Percentiles rank a stretch among this genome's conserved stretches.
phyloP scores from a whole-genome alignment of 2,797 vertebrate genomes.

The Enteromius anoplus region DNA sequence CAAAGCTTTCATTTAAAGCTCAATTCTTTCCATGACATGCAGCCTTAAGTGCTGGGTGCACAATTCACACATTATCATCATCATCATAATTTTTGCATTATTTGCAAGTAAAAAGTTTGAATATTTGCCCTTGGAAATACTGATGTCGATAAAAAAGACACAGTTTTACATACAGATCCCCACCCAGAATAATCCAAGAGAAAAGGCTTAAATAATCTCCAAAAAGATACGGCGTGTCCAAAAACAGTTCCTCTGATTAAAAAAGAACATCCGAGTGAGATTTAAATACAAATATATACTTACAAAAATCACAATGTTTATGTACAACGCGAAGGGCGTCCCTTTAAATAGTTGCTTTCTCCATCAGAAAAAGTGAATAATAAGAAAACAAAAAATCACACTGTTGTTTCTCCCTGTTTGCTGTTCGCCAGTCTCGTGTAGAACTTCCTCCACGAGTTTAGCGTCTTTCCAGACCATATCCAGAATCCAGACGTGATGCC shows the following conservation, averaged over 20 bases:
- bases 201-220: constrained; percentile 39
- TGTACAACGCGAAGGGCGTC: constrained; percentile 79
- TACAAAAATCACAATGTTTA: constrained; percentile 86
- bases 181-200: constrained; percentile 22
- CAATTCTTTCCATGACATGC: background rate
- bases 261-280: constrained; percentile 49
- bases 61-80: constrained; percentile 6
- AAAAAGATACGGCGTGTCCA: background rate
- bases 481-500: constrained; percentile 97
- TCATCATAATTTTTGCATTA: background rate
- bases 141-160: background rate
- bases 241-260: constrained; percentile 23
- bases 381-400: constrained; percentile 71
- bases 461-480: constrained; percentile 98
- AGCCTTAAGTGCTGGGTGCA: constrained; percentile 11
- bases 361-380: background rate
- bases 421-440: constrained; percentile 92
- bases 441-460: constrained; percentile 97
- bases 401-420: constrained; percentile 93
- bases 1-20: constrained; percentile 45
- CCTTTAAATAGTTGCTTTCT: constrained; percentile 60
- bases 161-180: constrained; percentile 13
- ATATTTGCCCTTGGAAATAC: constrained; percentile 38
- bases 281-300: constrained; percentile 97
- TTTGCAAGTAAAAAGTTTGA: constrained; percentile 27